These are phyloP conservation scores for Pelvicachromis taeniatus DNA, from an alignment of 2,113 vertebrate genomes.

Conservation along the genomic window DNA sequence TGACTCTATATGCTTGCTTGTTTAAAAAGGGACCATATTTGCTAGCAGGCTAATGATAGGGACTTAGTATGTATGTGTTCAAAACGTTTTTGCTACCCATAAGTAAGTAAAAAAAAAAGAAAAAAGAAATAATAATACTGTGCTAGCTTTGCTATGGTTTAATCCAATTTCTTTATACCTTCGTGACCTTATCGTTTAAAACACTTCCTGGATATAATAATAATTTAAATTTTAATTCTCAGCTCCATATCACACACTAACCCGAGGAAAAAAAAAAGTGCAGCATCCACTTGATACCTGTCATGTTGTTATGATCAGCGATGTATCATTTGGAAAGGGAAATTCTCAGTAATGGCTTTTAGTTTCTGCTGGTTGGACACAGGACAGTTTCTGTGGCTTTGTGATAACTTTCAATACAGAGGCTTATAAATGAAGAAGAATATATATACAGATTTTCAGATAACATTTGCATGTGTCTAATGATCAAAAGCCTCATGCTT, in stretches of 20 bases:
- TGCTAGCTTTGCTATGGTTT: neutral
- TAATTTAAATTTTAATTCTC: neutral
- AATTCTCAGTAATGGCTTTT: conserved; percentile 7
- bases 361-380: neutral
- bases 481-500: conserved; percentile 9
- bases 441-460: neutral
- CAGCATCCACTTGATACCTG: neutral
- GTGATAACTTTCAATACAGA: neutral
- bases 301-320: conserved; percentile 1
- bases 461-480: neutral
- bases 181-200: neutral
- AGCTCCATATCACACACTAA: neutral
- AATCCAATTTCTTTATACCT: neutral
- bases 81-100: neutral
- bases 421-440: neutral
- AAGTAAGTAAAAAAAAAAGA: neutral
- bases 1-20: neutral
- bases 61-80: neutral
- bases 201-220: neutral
- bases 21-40: neutral
- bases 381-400: neutral
- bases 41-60: neutral
- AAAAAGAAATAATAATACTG: neutral
- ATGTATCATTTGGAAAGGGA: neutral
- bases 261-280: neutral